Evolutionary conservation across 2,888 invertebrate species (phyloP).

Genomic region (Pollenia angustigena): DNA sequence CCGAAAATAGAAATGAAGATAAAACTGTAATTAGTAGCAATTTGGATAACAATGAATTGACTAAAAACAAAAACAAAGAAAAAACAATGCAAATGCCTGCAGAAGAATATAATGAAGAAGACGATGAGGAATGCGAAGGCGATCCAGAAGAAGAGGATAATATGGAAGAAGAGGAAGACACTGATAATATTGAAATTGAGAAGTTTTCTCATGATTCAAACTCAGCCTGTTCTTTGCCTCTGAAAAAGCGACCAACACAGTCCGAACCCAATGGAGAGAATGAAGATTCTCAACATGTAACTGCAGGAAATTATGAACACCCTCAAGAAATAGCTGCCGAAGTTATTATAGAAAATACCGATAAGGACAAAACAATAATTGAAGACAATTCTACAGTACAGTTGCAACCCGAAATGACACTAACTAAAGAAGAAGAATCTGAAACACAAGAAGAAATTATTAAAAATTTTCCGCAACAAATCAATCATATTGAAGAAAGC

Average conservation of each 20-base stretch:
- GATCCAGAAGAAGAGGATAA: constrained; percentile 3
- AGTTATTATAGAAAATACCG: constrained; percentile 55
- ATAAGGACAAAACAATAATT: constrained; percentile 18
- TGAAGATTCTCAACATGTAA: constrained; percentile 41
- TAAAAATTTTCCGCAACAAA: neutral
- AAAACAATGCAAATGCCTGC: neutral
- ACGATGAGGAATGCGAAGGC: neutral
- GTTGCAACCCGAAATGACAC: neutral
- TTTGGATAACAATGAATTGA: neutral
- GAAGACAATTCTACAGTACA: neutral
- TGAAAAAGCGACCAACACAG: constrained; percentile 65
- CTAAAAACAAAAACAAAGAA: neutral
- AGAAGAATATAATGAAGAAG: constrained; percentile 1
- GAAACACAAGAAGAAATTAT: neutral
- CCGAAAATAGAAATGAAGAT: neutral
- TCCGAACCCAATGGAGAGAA: constrained; percentile 39
- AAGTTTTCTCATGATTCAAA: constrained; percentile 64
- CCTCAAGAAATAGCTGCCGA: constrained; percentile 59
- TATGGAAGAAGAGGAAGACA: neutral
- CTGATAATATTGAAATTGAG: constrained; percentile 52
- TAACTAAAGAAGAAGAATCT: constrained; percentile 8
- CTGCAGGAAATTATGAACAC: constrained; percentile 14
- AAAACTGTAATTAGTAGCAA: neutral
- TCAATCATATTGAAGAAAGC: neutral
- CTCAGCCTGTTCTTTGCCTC: constrained; percentile 58